A percentile compares a stretch with the other conserved stretches of the same genome.
These are phyloP conservation scores for Darevskia nairensis DNA, from an alignment of 2,797 vertebrate genomes.

Conservation along the genomic window DNA sequence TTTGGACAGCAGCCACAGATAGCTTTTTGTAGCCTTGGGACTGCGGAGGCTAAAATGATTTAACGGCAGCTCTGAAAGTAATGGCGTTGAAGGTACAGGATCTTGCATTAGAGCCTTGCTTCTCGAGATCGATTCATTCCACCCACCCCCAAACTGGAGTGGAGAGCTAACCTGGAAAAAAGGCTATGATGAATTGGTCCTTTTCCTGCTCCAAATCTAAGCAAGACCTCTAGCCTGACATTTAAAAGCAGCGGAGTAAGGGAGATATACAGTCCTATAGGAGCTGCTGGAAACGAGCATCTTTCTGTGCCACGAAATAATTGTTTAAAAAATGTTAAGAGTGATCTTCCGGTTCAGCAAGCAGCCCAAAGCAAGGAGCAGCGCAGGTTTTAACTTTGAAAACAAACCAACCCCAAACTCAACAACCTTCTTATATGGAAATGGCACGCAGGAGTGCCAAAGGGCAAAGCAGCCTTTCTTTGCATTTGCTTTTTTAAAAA, in stretches of 20 bases:
- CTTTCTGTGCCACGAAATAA: slow-evolving; percentile 22
- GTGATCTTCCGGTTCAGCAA: slow-evolving; percentile 15
- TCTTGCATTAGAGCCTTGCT: slow-evolving; percentile 48
- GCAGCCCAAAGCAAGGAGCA: not conserved
- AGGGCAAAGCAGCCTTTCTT: not conserved
- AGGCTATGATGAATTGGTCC: slow-evolving; percentile 49
- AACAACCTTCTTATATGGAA: slow-evolving; percentile 9
- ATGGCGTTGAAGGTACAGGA: slow-evolving; percentile 58
- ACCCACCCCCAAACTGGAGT: not conserved
- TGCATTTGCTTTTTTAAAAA: not conserved
- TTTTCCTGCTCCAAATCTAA: slow-evolving; percentile 44
- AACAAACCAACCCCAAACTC: not conserved
- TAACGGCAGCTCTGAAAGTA: slow-evolving; percentile 61
- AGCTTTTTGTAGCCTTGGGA: slow-evolving; percentile 55
- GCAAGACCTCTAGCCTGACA: slow-evolving; percentile 33
- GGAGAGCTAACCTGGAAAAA: slow-evolving; percentile 53
- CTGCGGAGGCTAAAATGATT: slow-evolving; percentile 47
- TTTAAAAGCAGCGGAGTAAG: slow-evolving; percentile 13
- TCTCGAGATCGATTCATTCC: slow-evolving; percentile 53
- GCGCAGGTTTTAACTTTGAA: not conserved
- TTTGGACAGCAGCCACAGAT: slow-evolving; percentile 57
- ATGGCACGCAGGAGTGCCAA: not conserved
- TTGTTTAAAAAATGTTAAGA: slow-evolving; percentile 5
- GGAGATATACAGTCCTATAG: not conserved
- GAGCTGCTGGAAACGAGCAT: slow-evolving; percentile 3